Conservation (phyloP, 2,888 invertebrate species). For the Ophraella communa region DNA sequence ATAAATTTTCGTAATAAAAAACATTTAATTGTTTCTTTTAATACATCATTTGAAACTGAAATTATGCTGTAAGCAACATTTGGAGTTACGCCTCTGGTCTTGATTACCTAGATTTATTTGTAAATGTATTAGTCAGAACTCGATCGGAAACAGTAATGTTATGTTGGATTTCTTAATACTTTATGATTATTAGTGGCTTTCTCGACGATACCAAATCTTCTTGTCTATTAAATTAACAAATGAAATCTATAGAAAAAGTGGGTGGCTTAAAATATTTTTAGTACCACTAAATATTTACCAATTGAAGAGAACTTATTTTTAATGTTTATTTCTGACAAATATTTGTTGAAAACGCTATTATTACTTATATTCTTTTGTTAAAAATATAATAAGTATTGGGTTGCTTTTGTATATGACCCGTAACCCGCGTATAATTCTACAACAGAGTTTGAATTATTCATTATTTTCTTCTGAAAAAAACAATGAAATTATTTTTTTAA, state of each 20-base stretch:
- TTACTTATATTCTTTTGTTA: too few species aligned
- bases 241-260: neutral
- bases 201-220: neutral
- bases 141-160: constrained; percentile 37
- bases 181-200: constrained; percentile 27
- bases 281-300: too few species aligned
- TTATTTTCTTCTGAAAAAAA: constrained; percentile 46
- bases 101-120: neutral
- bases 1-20: too few species aligned
- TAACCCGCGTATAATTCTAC: constrained; percentile 25
- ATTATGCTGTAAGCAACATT: too few species aligned
- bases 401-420: neutral
- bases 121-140: constrained; percentile 1
- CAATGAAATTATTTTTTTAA: constrained; percentile 45
- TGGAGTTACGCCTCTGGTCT: neutral
- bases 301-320: too few species aligned
- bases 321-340: too few species aligned
- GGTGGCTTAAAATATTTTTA: neutral
- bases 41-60: too few species aligned
- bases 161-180: constrained; percentile 29
- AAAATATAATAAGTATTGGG: neutral
- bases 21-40: too few species aligned
- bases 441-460: constrained; percentile 47
- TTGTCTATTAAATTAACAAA: neutral
- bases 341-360: too few species aligned